Base-by-base conservation (phyloP, 2,888 invertebrate species). In the Orchesellides sinensis region DNA sequence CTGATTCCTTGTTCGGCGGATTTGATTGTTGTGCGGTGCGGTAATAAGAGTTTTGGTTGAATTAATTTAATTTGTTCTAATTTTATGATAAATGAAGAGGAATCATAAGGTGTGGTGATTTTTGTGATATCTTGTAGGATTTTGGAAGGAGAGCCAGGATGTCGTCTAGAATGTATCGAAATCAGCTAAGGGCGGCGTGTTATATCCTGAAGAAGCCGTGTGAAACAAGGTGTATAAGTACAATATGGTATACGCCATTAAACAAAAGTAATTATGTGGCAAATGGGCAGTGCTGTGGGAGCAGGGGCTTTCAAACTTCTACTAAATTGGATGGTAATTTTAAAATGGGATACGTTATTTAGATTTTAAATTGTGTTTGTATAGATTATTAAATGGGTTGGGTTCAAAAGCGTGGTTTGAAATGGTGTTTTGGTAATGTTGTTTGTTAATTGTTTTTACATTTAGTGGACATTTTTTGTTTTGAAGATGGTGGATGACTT, bases 121-220 rank as follows among this genome's bases (percentile, higher is more conserved):
- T n/a, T n/a, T n/a, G n/a, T n/a, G n/a, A n/a, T n/a, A n/a, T n/a
- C n/a, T n/a, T n/a, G n/a, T n/a, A n/a, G n/a, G n/a, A n/a, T n/a
- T n/a, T n/a, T n/a, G n/a, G n/a, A n/a, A n/a, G n/a, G n/a, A n/a
- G n/a, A n/a, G n/a, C n/a, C n/a, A n/a, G n/a, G n/a, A n/a, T n/a
- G n/a, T n/a, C n/a, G n/a, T n/a, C n/a, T n/a, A 59, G 45, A 40
- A 56, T 72, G 35, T 72, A 72, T 72, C 27, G 40, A 3, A 72
- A 17, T 35, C 70, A 72, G 45, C 25, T 72, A 27, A 72, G 17
- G 10, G 6, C 45, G 3, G 59, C 70, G n/a, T 25, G 56, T 4
- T 45, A 45, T 1, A 19, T 59, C 2, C 45, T 72, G n/a, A 21
- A 27, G 14, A 72, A 25, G 1, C 45, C 40, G 3, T 23, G 40